Evolutionary conservation across 92 coral and sea anemone genomes (phyloP).

Genomic region (Actinernus sp.): DNA sequence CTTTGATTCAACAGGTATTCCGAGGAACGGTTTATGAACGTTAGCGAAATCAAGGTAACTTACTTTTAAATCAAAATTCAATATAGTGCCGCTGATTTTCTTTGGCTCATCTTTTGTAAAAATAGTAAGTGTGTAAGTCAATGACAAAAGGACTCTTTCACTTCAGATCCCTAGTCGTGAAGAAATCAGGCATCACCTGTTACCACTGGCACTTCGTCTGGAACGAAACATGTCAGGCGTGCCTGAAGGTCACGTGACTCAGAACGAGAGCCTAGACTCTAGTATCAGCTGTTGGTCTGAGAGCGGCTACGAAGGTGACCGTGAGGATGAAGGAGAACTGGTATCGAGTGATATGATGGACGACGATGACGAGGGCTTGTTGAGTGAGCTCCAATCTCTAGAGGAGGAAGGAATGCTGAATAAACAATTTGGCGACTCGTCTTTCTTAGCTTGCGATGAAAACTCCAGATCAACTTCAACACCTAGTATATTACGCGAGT

Average conservation of each 20-base stretch:
- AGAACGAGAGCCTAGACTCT: conserved; percentile 54
- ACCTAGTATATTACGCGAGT: conserved; percentile 76
- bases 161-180: conserved; percentile 67
- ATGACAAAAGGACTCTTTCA: background rate
- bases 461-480: conserved; percentile 78
- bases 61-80: background rate
- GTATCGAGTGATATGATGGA: conserved; percentile 62
- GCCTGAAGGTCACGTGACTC: no score
- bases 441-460: conserved; percentile 74
- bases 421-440: conserved; percentile 73
- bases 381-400: conserved; percentile 38
- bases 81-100: background rate
- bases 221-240: conserved; percentile 7
- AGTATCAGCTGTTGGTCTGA: conserved; percentile 78
- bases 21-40: conserved; percentile 84
- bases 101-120: no score
- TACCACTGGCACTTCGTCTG: conserved; percentile 43
- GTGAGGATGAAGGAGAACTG: conserved; percentile 91
- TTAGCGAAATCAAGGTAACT: conserved; percentile 87
- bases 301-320: conserved; percentile 97
- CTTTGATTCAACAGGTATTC: conserved; percentile 70
- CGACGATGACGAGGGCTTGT: conserved; percentile 59
- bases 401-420: conserved; percentile 68
- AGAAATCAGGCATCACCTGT: conserved; percentile 44
- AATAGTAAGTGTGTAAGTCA: no score